Conservation (phyloP, 2,888 invertebrate genomes). For the Scotopteryx bipunctaria region DNA sequence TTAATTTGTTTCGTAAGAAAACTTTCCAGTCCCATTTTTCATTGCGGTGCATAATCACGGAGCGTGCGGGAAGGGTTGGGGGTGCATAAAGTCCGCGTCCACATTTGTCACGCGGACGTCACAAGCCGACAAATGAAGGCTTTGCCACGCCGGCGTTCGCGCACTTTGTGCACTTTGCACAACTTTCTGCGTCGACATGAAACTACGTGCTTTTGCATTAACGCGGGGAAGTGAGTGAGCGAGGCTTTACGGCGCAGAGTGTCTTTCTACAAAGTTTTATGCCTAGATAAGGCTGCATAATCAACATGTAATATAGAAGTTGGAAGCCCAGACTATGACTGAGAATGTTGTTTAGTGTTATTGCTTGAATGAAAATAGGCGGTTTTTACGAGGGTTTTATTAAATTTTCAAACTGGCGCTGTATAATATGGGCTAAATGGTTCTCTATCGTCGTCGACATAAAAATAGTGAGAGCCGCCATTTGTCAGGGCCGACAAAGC, state of each 20-base stretch:
- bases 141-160: constrained; percentile 76
- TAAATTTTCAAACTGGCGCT: constrained; percentile 23
- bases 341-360: constrained; percentile 27
- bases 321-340: constrained; percentile 34
- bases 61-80: constrained; percentile 53
- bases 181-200: constrained; percentile 78
- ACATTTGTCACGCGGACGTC: constrained; percentile 82
- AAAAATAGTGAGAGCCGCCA: constrained; percentile 71
- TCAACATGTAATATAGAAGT: constrained; percentile 65
- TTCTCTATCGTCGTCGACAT: constrained; percentile 65
- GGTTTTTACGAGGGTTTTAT: constrained; percentile 26
- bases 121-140: constrained; percentile 83
- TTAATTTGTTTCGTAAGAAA: constrained; percentile 48
- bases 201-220: constrained; percentile 81
- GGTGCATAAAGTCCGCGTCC: constrained; percentile 71
- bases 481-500: constrained; percentile 76
- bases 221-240: constrained; percentile 70
- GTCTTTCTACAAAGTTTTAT: constrained; percentile 74
- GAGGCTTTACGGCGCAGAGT: constrained; percentile 69
- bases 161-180: constrained; percentile 81
- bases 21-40: constrained; percentile 63
- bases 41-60: constrained; percentile 69
- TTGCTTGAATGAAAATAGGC: constrained; percentile 34
- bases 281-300: constrained; percentile 73
- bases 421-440: constrained; percentile 40